These are phyloP conservation scores for Natator depressus DNA, from an alignment of 2,113 vertebrate genomes.

Conservation along the genomic window DNA sequence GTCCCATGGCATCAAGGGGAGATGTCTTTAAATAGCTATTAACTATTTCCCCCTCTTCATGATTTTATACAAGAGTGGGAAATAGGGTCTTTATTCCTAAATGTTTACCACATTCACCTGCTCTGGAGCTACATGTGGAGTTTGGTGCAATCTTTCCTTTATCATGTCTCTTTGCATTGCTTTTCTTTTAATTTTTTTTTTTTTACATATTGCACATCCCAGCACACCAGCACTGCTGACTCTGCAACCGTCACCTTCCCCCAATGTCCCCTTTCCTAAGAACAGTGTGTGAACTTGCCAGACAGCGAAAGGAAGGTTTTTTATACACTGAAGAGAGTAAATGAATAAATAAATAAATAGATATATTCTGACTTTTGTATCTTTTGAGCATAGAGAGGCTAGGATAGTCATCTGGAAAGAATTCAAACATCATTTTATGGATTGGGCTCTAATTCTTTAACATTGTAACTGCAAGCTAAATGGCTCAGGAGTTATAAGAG, in stretches of 20 bases:
- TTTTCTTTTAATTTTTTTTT: neutral
- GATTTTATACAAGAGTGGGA: neutral
- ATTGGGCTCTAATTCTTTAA: neutral
- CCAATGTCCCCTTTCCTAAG: neutral
- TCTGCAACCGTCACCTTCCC: neutral
- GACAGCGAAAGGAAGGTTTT: neutral
- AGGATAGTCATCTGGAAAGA: constrained; percentile 15
- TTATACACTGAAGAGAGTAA: neutral
- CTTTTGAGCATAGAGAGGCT: neutral
- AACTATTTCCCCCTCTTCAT: neutral
- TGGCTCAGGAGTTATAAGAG: neutral
- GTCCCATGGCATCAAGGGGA: neutral
- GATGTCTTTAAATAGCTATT: neutral
- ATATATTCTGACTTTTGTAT: neutral
- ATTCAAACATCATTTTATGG: constrained; percentile 6
- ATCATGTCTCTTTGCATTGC: neutral
- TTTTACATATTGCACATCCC: neutral
- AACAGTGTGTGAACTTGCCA: neutral
- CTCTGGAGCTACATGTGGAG: neutral
- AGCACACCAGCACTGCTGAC: neutral
- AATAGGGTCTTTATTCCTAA: neutral
- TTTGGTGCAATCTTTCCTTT: neutral
- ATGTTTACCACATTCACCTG: neutral
- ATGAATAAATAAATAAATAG: neutral
- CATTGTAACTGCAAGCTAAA: neutral